These are phyloP conservation scores for Automeris io DNA, from an alignment of 2,888 invertebrate species.

Conservation along the genomic window DNA sequence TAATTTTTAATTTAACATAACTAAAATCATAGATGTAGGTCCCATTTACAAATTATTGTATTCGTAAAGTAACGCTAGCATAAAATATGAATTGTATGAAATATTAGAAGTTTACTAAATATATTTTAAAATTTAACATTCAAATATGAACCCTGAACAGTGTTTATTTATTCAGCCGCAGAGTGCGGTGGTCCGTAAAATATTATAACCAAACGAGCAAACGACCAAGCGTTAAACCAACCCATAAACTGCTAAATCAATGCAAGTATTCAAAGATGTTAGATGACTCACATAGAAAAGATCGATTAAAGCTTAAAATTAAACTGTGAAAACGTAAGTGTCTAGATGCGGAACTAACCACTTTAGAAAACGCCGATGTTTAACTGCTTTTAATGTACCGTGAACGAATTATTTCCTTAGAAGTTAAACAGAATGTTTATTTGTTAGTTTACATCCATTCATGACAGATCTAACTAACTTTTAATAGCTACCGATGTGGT, in stretches of 20 bases:
- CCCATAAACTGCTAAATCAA: conserved; percentile 39
- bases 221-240: conserved; percentile 36
- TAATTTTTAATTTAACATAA: no score
- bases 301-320: conserved; percentile 46
- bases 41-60: no score
- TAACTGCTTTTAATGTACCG: conserved; percentile 33
- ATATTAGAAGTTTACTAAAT: no score
- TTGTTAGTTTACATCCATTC: background rate
- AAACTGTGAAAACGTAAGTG: conserved; percentile 46
- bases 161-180: conserved; percentile 30
- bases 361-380: conserved; percentile 33
- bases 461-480: no score
- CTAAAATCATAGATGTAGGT: no score
- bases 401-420: conserved; percentile 25
- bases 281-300: conserved; percentile 37
- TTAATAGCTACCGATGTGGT: no score
- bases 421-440: conserved; percentile 7
- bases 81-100: no score
- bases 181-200: conserved; percentile 30
- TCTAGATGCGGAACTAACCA: conserved; percentile 52
- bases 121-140: background rate
- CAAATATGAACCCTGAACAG: conserved; percentile 10
- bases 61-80: no score
- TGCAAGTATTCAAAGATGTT: conserved; percentile 40
- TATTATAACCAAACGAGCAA: conserved; percentile 32